Percentiles rank a stretch among this genome's conserved stretches.
Evolutionary conservation across 2,113 vertebrate genomes (phyloP).

Genomic region (Gymnocephalus cernua): DNA sequence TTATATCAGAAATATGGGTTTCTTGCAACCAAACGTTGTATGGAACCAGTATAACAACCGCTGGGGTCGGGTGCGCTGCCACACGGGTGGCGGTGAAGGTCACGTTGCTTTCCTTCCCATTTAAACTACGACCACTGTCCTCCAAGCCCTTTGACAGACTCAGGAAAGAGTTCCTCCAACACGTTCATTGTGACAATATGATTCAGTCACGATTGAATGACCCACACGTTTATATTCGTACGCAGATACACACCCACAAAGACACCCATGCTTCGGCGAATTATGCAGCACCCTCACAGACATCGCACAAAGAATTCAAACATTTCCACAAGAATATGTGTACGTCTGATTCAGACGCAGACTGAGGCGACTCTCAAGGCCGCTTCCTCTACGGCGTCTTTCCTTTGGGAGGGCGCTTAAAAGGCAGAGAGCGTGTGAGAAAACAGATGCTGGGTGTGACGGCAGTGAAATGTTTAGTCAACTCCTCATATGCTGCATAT

Average conservation of each 20-base stretch:
- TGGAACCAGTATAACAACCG: no score
- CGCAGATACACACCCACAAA: slow-evolving; percentile 31
- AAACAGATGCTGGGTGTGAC: not conserved
- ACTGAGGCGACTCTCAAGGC: slow-evolving; percentile 56
- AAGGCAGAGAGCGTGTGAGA: not conserved
- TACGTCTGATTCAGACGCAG: slow-evolving; percentile 41
- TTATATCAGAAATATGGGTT: no score
- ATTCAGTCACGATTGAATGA: not conserved
- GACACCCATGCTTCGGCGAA: not conserved
- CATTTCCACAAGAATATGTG: not conserved
- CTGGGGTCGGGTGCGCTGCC: no score
- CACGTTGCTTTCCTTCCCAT: not conserved
- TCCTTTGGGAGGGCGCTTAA: not conserved
- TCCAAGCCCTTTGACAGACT: not conserved
- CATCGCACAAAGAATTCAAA: slow-evolving; percentile 10
- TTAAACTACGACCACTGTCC: not conserved
- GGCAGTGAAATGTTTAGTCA: not conserved
- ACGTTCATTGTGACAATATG: not conserved
- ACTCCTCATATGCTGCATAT: not conserved
- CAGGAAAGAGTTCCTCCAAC: not conserved
- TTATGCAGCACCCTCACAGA: slow-evolving; percentile 26
- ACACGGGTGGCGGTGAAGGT: no score
- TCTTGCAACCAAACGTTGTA: no score
- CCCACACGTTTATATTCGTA: slow-evolving; percentile 13
- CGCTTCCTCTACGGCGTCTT: not conserved